phyloP scores from a whole-genome alignment of 2,113 vertebrate genomes.

The Malurus melanocephalus region DNA sequence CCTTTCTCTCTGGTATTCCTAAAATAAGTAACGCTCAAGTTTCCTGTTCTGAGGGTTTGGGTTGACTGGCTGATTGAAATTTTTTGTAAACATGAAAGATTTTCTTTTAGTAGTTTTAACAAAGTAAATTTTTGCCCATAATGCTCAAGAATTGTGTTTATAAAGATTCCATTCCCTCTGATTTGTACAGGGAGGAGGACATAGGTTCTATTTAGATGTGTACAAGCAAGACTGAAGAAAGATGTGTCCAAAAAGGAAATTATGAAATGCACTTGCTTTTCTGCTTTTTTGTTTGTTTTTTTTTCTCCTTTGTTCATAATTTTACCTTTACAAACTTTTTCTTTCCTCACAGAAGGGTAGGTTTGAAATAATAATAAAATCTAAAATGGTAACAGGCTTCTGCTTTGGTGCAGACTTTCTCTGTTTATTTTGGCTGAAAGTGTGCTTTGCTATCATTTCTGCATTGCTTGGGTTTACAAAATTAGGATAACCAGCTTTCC shows the following conservation, averaged over 20 bases:
- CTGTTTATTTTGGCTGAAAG: neutral
- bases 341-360: neutral
- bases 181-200: neutral
- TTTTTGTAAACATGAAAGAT: neutral
- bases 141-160: neutral
- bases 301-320: neutral
- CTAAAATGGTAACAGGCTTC: neutral
- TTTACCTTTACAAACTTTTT: neutral
- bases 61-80: neutral
- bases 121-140: neutral
- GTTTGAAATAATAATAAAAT: neutral
- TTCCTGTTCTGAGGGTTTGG: neutral
- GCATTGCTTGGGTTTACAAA: neutral
- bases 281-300: neutral
- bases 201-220: neutral
- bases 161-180: neutral
- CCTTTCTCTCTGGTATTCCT: neutral
- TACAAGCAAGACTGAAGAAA: neutral
- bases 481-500: neutral
- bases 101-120: neutral
- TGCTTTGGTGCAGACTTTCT: neutral
- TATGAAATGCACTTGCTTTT: neutral
- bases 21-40: neutral
- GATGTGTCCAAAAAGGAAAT: neutral
- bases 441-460: conserved; percentile 9